Base-by-base conservation (phyloP, 64 coral and sea anemone genomes). In the Trachythela sp. region DNA sequence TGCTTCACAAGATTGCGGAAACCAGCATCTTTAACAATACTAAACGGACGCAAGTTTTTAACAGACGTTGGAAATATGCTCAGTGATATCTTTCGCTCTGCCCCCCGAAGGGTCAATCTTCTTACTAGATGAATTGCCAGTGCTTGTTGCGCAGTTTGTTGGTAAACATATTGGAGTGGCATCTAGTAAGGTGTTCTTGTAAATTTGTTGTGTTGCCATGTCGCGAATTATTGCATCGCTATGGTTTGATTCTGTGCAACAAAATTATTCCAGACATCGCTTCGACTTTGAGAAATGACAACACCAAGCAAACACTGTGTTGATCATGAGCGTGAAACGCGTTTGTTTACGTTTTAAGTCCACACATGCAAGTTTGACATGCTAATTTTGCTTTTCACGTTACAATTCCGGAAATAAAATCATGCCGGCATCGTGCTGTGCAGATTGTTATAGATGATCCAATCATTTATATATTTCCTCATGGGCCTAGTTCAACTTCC, bases 201-300 rank as follows among this genome's bases (percentile, higher is more conserved):
- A 70, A 22, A 70, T 70, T 70, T 26, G 64, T 70, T 70, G 64
- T 70, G 24, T 70, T 70, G 8, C 64, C 64, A 70, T 70, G 64
- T 26, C 64, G 64, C 64, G 8, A 32, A 8, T n/a, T 70, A 22
- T 70, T 22, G 64, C 24, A 8, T 70, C 8, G 64, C 64, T 26
- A 22, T 9, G 7, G 30, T 22, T n/a, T 70, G 18, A n/a, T 70
- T 49, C 48, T 15, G 7, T 9, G 48, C 8, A 26, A 8, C 64
- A 22, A 22, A 9, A 8, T 22, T n/a, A 70, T 70, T n/a, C 64
- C 64, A 70, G 30, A 70, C 64, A 32, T 70, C 64, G 24, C 64
- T 70, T 26, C 64, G 24, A 32, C 24, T 22, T 70, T 22, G 64
- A 70, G 64, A 32, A 7, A 70, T 26, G 64, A 9, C 20, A 22